Evolutionary conservation across 2,888 invertebrate species (phyloP).

Genomic region (Seira ritae): DNA sequence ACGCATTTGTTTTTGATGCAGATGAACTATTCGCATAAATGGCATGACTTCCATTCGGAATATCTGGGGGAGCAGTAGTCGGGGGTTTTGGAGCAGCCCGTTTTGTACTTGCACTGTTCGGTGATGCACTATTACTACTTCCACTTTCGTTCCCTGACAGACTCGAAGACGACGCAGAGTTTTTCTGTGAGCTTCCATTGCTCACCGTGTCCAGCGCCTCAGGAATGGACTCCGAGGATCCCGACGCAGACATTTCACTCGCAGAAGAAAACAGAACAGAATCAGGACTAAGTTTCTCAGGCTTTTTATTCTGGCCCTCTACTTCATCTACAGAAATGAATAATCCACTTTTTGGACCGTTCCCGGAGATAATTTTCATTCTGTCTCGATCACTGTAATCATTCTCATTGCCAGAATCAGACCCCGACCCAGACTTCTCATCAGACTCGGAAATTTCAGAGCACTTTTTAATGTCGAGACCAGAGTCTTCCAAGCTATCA

Average conservation of each 20-base stretch:
- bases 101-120: slow-evolving; percentile 34
- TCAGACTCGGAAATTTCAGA: slow-evolving; percentile 69
- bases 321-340: slow-evolving; percentile 72
- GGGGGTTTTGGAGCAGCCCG: slow-evolving; percentile 67
- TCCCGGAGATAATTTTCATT: slow-evolving; percentile 33
- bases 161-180: background rate
- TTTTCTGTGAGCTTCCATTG: slow-evolving; percentile 38
- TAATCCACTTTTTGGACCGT: slow-evolving; percentile 57
- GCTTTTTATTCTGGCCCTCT: slow-evolving; percentile 57
- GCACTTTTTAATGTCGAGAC: slow-evolving; percentile 69
- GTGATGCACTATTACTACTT: background rate
- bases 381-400: slow-evolving; percentile 68
- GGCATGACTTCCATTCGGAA: slow-evolving; percentile 42
- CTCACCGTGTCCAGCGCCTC: slow-evolving; percentile 62
- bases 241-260: slow-evolving; percentile 70
- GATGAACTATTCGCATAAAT: slow-evolving; percentile 59
- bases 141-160: background rate
- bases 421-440: slow-evolving; percentile 71
- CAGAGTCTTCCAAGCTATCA: slow-evolving; percentile 73
- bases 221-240: slow-evolving; percentile 71
- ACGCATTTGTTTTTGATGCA: background rate
- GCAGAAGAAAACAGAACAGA: slow-evolving; percentile 71
- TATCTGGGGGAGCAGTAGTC: slow-evolving; percentile 13
- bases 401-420: slow-evolving; percentile 73
- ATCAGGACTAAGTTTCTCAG: slow-evolving; percentile 71